Evolutionary conservation across 2,113 vertebrate genomes (phyloP).

Genomic region (Propithecus coquereli): DNA sequence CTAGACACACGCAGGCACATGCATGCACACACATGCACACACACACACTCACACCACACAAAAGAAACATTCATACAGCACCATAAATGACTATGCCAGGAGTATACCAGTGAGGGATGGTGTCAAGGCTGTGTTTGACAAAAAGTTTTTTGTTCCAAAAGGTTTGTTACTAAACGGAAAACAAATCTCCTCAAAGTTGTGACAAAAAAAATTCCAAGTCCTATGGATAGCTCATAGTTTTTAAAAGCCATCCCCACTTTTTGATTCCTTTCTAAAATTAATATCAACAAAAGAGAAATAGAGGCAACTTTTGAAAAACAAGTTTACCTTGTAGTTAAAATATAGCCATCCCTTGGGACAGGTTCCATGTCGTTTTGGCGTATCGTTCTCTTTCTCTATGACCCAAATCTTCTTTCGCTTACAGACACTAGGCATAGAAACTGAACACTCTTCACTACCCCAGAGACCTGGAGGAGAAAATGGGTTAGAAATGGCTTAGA

Average conservation of each 20-base stretch:
- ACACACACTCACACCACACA: not conserved
- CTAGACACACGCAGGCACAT: not conserved
- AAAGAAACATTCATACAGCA: not conserved
- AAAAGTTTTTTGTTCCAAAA: not conserved
- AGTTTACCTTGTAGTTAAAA: conserved; percentile 91
- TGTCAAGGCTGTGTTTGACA: not conserved
- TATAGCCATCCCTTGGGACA: conserved; percentile 95
- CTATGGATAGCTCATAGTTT: not conserved
- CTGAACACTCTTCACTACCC: conserved; percentile 84
- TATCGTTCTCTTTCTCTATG: conserved; percentile 84
- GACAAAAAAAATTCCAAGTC: not conserved
- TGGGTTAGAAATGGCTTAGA: not conserved
- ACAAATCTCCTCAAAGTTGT: not conserved
- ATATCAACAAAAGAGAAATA: not conserved
- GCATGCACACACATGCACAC: not conserved
- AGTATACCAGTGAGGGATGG: not conserved
- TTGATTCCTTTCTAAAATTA: not conserved
- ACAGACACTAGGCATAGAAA: conserved; percentile 88
- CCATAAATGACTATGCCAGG: not conserved
- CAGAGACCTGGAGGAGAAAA: conserved; percentile 85
- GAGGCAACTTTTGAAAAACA: not conserved
- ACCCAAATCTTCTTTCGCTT: conserved; percentile 86
- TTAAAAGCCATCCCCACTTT: not conserved
- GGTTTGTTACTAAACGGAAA: not conserved
- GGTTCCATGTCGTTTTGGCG: conserved; percentile 83